Conservation (phyloP, 2,797 vertebrate genomes). For the Smutsia gigantea region DNA sequence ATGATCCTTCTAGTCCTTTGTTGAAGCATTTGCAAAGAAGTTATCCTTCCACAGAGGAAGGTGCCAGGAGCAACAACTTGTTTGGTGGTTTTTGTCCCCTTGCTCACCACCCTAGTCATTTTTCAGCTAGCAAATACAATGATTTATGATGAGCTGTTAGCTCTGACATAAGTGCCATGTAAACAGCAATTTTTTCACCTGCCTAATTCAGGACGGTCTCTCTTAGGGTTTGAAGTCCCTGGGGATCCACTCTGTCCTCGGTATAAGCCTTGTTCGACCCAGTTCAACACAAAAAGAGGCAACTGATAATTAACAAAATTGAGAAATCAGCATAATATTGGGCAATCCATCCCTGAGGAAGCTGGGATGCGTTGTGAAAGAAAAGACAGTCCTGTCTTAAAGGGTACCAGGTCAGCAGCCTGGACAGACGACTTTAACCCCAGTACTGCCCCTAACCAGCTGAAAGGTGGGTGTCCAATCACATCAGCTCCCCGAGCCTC, state of each 20-base stretch:
- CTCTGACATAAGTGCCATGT: neutral
- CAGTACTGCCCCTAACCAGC: neutral
- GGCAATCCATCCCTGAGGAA: neutral
- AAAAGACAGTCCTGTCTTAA: neutral
- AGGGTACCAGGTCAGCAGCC: neutral
- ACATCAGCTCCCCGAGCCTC: neutral
- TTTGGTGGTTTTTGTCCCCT: neutral
- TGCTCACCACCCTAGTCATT: neutral
- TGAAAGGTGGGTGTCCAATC: neutral
- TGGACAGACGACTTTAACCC: neutral
- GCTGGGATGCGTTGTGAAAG: neutral
- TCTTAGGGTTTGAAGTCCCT: neutral
- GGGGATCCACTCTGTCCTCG: neutral
- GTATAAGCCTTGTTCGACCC: neutral
- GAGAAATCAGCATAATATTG: neutral
- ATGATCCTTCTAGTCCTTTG: neutral
- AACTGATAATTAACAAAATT: slow-evolving; percentile 37
- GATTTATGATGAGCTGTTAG: neutral
- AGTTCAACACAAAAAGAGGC: neutral
- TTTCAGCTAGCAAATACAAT: neutral
- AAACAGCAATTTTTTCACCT: slow-evolving; percentile 7
- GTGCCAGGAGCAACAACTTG: neutral
- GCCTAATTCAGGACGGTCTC: neutral
- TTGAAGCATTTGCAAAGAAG: slow-evolving; percentile 14
- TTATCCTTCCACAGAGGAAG: neutral